Evolutionary conservation across 2,797 vertebrate genomes (phyloP).

Genomic region (Pangasius macronema): DNA sequence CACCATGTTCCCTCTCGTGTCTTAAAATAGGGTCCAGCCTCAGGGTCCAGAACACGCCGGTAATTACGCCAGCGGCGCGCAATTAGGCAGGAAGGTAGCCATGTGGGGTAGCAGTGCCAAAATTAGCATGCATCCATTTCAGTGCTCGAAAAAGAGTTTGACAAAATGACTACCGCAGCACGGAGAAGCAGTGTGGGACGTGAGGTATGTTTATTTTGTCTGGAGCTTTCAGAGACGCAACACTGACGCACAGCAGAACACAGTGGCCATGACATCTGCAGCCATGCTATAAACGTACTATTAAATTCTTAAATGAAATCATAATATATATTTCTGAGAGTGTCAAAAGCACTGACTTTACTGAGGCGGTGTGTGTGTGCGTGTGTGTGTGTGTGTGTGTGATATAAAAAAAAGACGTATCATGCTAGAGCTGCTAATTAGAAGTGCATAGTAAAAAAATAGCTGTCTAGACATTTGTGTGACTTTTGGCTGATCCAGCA

Average conservation of each 20-base stretch:
- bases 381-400: background rate
- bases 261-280: background rate
- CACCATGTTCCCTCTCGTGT: constrained; percentile 28
- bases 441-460: background rate
- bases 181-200: background rate
- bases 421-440: background rate
- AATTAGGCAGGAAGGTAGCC: background rate
- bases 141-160: background rate
- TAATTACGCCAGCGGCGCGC: constrained; percentile 14
- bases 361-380: background rate
- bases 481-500: no score
- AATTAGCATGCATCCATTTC: background rate
- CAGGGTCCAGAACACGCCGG: constrained; percentile 4
- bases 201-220: background rate
- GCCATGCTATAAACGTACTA: background rate
- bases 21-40: constrained; percentile 41
- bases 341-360: background rate
- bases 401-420: background rate
- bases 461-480: background rate
- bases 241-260: background rate
- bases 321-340: background rate
- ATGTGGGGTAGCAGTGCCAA: background rate
- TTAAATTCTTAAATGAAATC: background rate
- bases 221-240: background rate
- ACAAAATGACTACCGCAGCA: background rate